Base-by-base conservation (phyloP, 2,113 vertebrate species). In the Siniperca knerii region DNA sequence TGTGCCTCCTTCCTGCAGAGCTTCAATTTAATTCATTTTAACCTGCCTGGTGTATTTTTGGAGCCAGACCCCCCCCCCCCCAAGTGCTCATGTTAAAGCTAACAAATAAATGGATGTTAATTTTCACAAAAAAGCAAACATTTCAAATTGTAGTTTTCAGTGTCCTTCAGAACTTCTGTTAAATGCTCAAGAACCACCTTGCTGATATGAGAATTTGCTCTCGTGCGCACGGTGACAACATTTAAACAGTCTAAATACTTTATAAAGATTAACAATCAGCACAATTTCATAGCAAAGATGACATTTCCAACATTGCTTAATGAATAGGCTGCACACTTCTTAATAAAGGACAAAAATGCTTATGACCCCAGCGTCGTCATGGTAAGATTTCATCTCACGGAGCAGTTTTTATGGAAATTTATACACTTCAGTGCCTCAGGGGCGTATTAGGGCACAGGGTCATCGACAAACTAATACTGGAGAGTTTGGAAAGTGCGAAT, bases 11-110 rank as follows among this genome's bases (percentile, higher is more conserved):
- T 82, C 66, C 29, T 21, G 35, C 20, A 29, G 33, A 61, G 68
- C 4, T 75, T 62, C 75, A 61, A 73, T 85, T 83, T 69, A 3
- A 83, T 81, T 65, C 0, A 20, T 81, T 77, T 62, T 4, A 70
- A 52, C 46, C 44, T 7, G n/a, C 6, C 25, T 12, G 1, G 0
- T 6, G 4, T 65, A 60, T 79, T 81, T 69, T 20, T 23, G 12
- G 15, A 50, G 10, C 7, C 23, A 16, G 21, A 65, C 1, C 2
- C 1, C 9, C 8, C 42, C 42, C 46, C 35, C 12, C 18, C 23
- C 0, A 3, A 62, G 29, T 13, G 23, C 21, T 73, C 33, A 21
- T 0, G 8, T 10, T 60, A 44, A 62, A 46, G 37, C 37, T 33
- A 13, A 65, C 50, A 79, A 67, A 84, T 18, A 44, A 23, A 25